Evolutionary conservation across 2,113 vertebrate genomes (phyloP).

Genomic region (Gnathonemus echidnorhynchus): DNA sequence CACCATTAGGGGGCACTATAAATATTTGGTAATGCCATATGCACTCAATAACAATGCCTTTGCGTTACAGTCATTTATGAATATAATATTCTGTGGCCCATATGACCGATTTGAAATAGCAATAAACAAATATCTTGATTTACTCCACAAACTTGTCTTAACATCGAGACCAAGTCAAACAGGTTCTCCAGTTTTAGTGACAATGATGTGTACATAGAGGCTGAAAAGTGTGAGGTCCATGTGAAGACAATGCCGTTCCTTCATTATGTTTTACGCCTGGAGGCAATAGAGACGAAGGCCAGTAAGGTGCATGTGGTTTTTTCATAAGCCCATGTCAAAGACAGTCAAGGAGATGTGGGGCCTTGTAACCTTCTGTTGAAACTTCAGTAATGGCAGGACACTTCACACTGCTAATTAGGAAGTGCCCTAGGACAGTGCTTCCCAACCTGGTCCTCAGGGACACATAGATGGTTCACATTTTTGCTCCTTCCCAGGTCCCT

Average conservation of each 20-base stretch:
- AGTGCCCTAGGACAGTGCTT: neutral
- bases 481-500: neutral
- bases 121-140: neutral
- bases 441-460: neutral
- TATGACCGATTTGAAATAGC: neutral
- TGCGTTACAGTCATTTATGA: neutral
- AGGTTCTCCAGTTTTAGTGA: neutral
- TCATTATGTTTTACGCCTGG: neutral
- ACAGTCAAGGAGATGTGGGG: neutral
- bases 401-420: neutral
- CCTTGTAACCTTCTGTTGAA: neutral
- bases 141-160: neutral
- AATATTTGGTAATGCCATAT: neutral
- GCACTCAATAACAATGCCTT: neutral
- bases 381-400: neutral
- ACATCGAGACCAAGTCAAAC: neutral
- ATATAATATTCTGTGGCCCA: neutral
- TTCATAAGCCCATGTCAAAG: neutral
- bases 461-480: neutral
- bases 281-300: neutral
- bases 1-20: neutral
- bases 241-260: neutral
- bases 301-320: neutral
- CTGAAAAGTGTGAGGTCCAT: neutral
- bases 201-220: neutral